Conservation (phyloP, 1,140 invertebrate genomes). For the Lethrus apterus region DNA sequence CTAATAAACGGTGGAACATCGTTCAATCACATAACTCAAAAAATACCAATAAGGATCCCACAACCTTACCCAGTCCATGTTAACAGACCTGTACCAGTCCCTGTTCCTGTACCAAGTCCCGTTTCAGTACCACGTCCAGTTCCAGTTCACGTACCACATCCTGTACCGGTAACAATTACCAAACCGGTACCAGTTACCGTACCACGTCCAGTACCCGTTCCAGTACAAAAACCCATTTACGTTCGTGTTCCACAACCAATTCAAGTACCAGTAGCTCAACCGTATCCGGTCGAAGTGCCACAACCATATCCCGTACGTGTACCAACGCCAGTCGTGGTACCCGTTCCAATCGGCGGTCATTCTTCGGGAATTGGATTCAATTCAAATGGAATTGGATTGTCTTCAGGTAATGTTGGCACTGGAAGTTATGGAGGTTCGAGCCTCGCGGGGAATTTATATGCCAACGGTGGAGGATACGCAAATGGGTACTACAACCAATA, state of each 20-base stretch:
- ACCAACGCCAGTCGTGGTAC: too few species aligned
- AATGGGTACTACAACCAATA: too few species aligned
- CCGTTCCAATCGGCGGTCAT: too few species aligned
- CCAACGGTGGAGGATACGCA: too few species aligned
- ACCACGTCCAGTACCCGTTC: conserved; percentile 5
- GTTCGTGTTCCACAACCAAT: conserved; percentile 7
- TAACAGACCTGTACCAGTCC: conserved; percentile 3
- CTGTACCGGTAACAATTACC: background rate
- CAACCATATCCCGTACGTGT: conserved; percentile 4
- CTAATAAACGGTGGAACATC: background rate
- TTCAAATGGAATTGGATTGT: too few species aligned
- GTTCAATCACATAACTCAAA: conserved; percentile 4
- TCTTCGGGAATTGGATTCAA: too few species aligned
- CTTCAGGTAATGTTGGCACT: too few species aligned
- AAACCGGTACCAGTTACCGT: conserved; percentile 6
- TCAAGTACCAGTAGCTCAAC: conserved; percentile 9
- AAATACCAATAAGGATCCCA: conserved; percentile 12
- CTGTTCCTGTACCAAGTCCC: conserved; percentile 11
- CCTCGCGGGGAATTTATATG: too few species aligned
- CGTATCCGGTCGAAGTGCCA: conserved; percentile 2
- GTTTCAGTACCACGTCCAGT: conserved; percentile 13
- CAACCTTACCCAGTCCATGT: conserved; percentile 8
- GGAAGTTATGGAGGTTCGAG: too few species aligned
- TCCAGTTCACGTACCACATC: conserved; percentile 8
- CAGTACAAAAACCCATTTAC: conserved; percentile 4